Percentiles rank a stretch among this genome's conserved stretches.
phyloP scores from a whole-genome alignment of 35 echinoderm and acorn worm species.

The Patiria miniata region DNA sequence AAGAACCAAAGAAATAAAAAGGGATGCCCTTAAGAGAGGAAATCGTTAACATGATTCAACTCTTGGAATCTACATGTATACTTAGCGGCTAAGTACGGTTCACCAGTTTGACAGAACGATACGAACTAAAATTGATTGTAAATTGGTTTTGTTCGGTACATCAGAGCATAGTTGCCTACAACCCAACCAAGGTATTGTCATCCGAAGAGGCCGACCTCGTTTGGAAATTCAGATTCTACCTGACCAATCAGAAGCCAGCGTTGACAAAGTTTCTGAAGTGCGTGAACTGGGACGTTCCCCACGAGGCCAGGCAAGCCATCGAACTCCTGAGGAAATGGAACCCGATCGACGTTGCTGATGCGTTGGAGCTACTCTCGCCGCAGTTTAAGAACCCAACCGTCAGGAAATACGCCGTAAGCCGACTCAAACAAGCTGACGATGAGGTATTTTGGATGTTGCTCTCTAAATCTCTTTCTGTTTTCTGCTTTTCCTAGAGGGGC shows the following conservation, averaged over 20 bases:
- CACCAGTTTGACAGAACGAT: too few species aligned
- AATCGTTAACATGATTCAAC: too few species aligned
- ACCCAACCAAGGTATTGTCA: slow-evolving; percentile 75
- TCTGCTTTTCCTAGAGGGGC: too few species aligned
- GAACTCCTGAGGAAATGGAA: slow-evolving; percentile 83
- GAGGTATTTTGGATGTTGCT: slow-evolving; percentile 55
- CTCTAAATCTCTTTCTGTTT: background rate
- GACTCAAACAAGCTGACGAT: slow-evolving; percentile 88
- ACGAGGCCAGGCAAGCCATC: slow-evolving; percentile 92
- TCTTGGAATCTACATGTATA: too few species aligned
- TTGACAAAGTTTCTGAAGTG: slow-evolving; percentile 97
- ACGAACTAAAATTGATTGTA: background rate
- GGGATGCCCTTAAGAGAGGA: too few species aligned
- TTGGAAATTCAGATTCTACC: slow-evolving; percentile 93
- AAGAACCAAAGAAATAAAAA: too few species aligned
- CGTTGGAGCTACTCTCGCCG: slow-evolving; percentile 89
- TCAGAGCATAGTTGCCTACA: slow-evolving; percentile 86
- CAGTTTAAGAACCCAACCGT: slow-evolving; percentile 91
- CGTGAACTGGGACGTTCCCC: slow-evolving; percentile 93
- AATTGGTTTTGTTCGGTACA: background rate
- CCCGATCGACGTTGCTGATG: slow-evolving; percentile 93
- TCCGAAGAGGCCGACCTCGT: slow-evolving; percentile 89
- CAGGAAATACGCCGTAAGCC: slow-evolving; percentile 83
- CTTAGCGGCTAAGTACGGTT: too few species aligned
- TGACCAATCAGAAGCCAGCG: slow-evolving; percentile 93